phyloP scores from a whole-genome alignment of 2,113 vertebrate species.

The Fulica atra region DNA sequence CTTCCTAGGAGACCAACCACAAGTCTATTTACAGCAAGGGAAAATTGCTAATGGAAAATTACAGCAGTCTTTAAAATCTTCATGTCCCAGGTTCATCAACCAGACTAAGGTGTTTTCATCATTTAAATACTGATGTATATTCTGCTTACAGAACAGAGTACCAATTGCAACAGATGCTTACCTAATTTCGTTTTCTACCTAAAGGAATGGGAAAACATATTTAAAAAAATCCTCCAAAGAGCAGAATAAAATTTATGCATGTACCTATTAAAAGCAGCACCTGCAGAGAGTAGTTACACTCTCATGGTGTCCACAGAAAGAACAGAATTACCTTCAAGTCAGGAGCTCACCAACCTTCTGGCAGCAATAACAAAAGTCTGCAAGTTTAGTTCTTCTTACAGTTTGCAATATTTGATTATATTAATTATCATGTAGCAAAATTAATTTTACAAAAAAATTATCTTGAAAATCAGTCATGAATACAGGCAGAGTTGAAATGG shows the following conservation, averaged over 20 bases:
- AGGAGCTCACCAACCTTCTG: not conserved
- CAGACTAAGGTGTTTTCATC: not conserved
- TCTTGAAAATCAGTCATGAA: not conserved
- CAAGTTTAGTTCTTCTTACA: not conserved
- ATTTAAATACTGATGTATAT: not conserved
- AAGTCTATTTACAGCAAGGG: not conserved
- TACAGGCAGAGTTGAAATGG: not conserved
- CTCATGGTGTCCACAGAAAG: not conserved
- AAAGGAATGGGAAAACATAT: not conserved
- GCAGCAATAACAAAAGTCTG: not conserved
- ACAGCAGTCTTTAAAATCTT: not conserved
- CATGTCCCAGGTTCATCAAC: not conserved
- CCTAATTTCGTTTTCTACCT: not conserved
- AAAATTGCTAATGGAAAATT: not conserved
- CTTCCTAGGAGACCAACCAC: not conserved
- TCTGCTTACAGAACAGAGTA: not conserved
- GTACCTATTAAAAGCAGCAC: not conserved
- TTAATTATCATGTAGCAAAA: not conserved
- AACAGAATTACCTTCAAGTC: not conserved
- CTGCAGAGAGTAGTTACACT: not conserved
- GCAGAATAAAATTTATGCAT: not conserved
- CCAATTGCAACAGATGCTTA: not conserved
- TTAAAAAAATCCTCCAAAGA: not conserved
- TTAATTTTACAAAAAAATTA: slow-evolving; percentile 10
- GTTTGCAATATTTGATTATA: not conserved